These are phyloP conservation scores for Megaceryle torquata DNA, from an alignment of 2,113 vertebrate species.

Conservation along the genomic window DNA sequence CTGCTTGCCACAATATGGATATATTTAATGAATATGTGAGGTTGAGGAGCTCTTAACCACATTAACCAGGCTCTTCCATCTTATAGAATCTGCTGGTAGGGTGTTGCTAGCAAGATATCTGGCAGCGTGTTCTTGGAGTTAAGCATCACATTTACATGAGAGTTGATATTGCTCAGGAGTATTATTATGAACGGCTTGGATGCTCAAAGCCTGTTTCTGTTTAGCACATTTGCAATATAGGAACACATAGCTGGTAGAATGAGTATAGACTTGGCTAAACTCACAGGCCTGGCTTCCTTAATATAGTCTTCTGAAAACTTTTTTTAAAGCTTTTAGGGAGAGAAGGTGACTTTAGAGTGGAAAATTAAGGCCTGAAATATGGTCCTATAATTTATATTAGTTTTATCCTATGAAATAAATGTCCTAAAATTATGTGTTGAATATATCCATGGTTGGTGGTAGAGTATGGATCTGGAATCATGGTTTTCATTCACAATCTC, in stretches of 20 bases:
- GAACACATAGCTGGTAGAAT: background rate
- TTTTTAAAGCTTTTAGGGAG: fast-evolving
- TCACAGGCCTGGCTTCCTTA: background rate
- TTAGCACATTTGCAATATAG: background rate
- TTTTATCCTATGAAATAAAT: background rate
- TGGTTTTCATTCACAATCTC: background rate
- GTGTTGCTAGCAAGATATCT: background rate
- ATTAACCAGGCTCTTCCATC: background rate
- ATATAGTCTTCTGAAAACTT: background rate
- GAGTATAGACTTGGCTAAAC: background rate
- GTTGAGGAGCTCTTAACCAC: background rate
- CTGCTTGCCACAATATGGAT: background rate
- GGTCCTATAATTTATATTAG: background rate
- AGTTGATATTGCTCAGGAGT: background rate
- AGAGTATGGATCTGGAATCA: background rate
- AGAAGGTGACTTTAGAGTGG: background rate
- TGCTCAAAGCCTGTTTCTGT: background rate
- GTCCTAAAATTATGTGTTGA: background rate
- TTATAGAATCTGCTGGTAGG: background rate
- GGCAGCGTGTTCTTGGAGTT: background rate
- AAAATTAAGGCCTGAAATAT: background rate
- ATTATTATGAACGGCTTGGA: background rate
- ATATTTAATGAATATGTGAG: background rate
- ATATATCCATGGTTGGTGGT: background rate
- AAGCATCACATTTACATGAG: background rate